Percentiles rank a stretch among this genome's conserved stretches.
phyloP scores from a whole-genome alignment of 1,140 invertebrate species.

The Panagrolaimus sp. region DNA sequence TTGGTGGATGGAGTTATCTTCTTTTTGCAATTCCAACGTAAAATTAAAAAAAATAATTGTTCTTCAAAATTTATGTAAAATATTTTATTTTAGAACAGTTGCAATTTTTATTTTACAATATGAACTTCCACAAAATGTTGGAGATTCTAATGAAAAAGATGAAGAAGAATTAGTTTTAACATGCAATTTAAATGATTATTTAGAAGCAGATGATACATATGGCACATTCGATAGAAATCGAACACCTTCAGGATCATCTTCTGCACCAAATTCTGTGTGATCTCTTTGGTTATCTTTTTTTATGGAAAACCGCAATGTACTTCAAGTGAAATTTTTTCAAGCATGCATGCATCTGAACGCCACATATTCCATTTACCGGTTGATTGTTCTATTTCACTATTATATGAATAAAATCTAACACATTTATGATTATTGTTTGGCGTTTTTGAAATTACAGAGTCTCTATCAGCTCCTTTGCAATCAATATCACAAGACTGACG shows the following conservation, averaged over 20 bases:
- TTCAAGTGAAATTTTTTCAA: slow-evolving; percentile 3
- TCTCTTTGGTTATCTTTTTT: background rate
- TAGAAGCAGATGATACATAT: slow-evolving; percentile 15
- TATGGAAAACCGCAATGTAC: slow-evolving; percentile 8
- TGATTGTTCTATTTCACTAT: background rate
- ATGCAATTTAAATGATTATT: slow-evolving; percentile 11
- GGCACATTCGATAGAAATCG: slow-evolving; percentile 14
- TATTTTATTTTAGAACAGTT: slow-evolving; percentile 16
- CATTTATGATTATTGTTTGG: background rate
- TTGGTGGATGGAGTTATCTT: slow-evolving; percentile 46
- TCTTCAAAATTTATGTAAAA: background rate
- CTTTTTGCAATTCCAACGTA: slow-evolving; percentile 48
- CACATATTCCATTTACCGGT: background rate
- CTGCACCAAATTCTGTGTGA: background rate
- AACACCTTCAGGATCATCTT: background rate
- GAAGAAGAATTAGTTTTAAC: slow-evolving; percentile 1
- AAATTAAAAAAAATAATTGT: slow-evolving; percentile 12
- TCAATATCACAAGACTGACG: background rate
- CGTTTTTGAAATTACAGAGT: slow-evolving; percentile 8
- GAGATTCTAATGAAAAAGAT: background rate
- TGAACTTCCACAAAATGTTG: slow-evolving; percentile 25
- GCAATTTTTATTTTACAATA: slow-evolving; percentile 13
- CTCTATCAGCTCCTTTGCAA: slow-evolving; percentile 12
- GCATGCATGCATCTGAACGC: background rate
- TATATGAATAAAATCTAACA: background rate